phyloP scores from a whole-genome alignment of 1,140 invertebrate species.

The Leptinotarsa defecta region DNA sequence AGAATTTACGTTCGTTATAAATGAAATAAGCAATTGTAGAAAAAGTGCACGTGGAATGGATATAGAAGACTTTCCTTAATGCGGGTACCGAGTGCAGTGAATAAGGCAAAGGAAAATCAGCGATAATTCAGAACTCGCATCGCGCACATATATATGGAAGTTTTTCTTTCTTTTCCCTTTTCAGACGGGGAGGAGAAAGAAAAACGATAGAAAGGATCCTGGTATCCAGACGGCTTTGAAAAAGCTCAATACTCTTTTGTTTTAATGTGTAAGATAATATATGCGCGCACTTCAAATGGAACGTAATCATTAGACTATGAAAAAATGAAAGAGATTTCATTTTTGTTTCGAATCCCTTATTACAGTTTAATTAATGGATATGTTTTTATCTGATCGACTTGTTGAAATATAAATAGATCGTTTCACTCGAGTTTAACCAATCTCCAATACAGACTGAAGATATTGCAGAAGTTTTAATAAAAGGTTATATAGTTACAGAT shows the following conservation, averaged over 20 bases:
- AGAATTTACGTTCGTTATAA: slow-evolving; percentile 4
- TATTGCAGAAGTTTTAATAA: background rate
- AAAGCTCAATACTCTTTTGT: slow-evolving; percentile 38
- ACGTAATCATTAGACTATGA: slow-evolving; percentile 30
- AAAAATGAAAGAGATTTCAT: slow-evolving; percentile 21
- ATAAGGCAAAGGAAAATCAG: slow-evolving; percentile 24
- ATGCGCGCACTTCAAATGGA: slow-evolving; percentile 31
- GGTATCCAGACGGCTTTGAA: slow-evolving; percentile 28
- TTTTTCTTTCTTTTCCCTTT: slow-evolving; percentile 27
- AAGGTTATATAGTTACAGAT: background rate
- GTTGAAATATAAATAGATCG: slow-evolving; percentile 1
- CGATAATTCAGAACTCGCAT: slow-evolving; percentile 23
- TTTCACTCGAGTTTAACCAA: slow-evolving; percentile 1
- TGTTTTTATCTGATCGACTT: slow-evolving; percentile 21
- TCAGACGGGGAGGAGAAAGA: slow-evolving; percentile 3
- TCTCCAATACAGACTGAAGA: background rate
- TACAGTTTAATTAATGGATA: slow-evolving; percentile 25
- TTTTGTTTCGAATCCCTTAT: slow-evolving; percentile 21
- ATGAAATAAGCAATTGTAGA: slow-evolving; percentile 6
- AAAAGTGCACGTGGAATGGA: slow-evolving; percentile 1
- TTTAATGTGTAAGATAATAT: slow-evolving; percentile 42
- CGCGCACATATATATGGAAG: slow-evolving; percentile 19
- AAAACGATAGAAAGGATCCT: slow-evolving; percentile 30
- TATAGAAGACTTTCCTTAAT: slow-evolving; percentile 14
- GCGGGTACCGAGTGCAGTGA: slow-evolving; percentile 19